Evolutionary conservation across 2,113 vertebrate species (phyloP).

Genomic region (Syngnathoides biaculeatus): DNA sequence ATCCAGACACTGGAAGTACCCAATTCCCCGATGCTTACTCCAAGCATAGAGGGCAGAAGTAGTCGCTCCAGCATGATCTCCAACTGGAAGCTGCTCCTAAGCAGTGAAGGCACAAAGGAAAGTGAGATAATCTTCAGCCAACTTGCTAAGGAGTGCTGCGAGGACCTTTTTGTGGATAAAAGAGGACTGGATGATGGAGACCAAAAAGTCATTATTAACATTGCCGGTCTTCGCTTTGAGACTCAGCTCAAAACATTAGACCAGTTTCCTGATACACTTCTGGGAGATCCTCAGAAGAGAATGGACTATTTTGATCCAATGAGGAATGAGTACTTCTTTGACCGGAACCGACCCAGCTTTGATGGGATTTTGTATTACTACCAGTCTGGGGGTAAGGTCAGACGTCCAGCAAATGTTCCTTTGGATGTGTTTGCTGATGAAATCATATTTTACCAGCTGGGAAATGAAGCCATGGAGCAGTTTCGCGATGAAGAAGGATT

Average conservation of each 20-base stretch:
- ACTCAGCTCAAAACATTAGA: slow-evolving; percentile 87
- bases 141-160: slow-evolving; percentile 77
- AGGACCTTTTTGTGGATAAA: slow-evolving; percentile 79
- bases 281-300: slow-evolving; percentile 86
- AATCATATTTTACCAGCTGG: slow-evolving; percentile 91
- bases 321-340: slow-evolving; percentile 97
- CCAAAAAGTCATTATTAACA: slow-evolving; percentile 92
- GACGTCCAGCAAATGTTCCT: slow-evolving; percentile 90
- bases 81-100: slow-evolving; percentile 80
- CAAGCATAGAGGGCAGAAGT: slow-evolving; percentile 58
- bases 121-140: slow-evolving; percentile 82
- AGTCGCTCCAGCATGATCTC: slow-evolving; percentile 81
- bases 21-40: slow-evolving; percentile 53
- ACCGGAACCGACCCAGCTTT: slow-evolving; percentile 93
- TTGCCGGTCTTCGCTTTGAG: slow-evolving; percentile 91
- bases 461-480: slow-evolving; percentile 88
- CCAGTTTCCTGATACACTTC: slow-evolving; percentile 90
- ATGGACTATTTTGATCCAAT: slow-evolving; percentile 95
- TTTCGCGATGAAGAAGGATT: slow-evolving; percentile 96
- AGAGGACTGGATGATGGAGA: slow-evolving; percentile 79
- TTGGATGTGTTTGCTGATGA: slow-evolving; percentile 91
- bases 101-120: slow-evolving; percentile 76
- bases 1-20: slow-evolving; percentile 44
- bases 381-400: slow-evolving; percentile 91
- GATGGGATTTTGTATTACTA: slow-evolving; percentile 97